Evolutionary conservation across 2,113 vertebrate genomes (phyloP), one percentile per base, ranked within the genome.

Genomic region (Hyaena hyaena): DNA sequence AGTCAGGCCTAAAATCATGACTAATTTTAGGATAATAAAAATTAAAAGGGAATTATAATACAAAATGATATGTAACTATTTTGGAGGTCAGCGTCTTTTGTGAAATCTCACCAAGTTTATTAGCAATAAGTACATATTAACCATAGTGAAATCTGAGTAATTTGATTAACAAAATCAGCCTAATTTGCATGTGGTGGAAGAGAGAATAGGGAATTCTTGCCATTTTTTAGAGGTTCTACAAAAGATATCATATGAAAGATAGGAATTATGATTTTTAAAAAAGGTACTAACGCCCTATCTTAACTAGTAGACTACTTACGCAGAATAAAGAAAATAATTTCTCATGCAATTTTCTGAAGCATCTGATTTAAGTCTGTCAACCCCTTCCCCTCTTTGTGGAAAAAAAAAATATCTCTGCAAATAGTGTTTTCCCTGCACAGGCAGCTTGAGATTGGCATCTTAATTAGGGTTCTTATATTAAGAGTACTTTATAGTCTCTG

Each of bases 11-110:
- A 88, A 88, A 45, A 76, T 77, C 24, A 39, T 48, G 55, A 16
- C 35, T 85, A 85, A 90, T 43, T 82, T 90, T 61, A 84, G 45
- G 45, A 14, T n/a, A 95, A 76, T 55, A 95, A 90, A 91, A 88
- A 80, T 33, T 5, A 79, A 93, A 88, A 90, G 14, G 35, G 12
- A 69, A 90, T 14, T 14, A 14, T 45, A 21, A 74, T 23, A 88
- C 11, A 91, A n/a, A 86, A 45, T 8, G 11, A 65, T 77, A 84
- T 80, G 5, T 11, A 73, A 74, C 33, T 88, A 58, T 58, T 92
- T 65, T 39, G 45, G 48, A 73, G 21, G 3, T 28, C 8, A 84
- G 11, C 2, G 3, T 84, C 28, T 90, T 53, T 84, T 45, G 21
- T 53, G 39, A 92, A 94, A 58, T 89, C 33, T 94, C 65, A 65